phyloP scores from a whole-genome alignment of 92 coral and sea anemone genomes.

The Palythoa grandiflora region DNA sequence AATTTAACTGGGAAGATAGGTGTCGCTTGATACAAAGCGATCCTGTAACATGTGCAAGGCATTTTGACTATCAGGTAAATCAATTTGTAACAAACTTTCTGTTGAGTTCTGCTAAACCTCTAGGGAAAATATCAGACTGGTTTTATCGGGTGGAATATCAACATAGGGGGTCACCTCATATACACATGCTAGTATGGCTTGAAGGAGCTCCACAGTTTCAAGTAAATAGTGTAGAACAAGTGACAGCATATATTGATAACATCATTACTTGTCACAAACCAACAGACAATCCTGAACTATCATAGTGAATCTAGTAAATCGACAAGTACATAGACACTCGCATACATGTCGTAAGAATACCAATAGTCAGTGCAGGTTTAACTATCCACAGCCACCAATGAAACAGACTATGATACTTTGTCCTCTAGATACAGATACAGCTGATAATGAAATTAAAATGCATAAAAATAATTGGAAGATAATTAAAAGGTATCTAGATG shows the following conservation, averaged over 20 bases:
- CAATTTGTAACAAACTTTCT: not conserved
- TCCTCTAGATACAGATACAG: constrained; percentile 1
- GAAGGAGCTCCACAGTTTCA: constrained; percentile 6
- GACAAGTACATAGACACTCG: constrained; percentile 9
- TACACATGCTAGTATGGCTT: not conserved
- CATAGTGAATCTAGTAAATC: constrained; percentile 1
- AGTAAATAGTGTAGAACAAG: constrained; percentile 7
- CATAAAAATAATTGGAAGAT: constrained; percentile 1
- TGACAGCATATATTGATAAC: constrained; percentile 3
- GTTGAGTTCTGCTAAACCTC: constrained; percentile 2
- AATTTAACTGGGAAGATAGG: constrained; percentile 1
- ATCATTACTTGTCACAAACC: constrained; percentile 4
- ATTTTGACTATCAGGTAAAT: not conserved
- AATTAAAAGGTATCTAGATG: not conserved
- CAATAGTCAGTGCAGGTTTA: constrained; percentile 8
- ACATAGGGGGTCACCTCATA: too few species aligned
- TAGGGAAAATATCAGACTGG: constrained; percentile 3
- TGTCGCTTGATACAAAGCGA: not conserved
- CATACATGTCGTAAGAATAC: constrained; percentile 4
- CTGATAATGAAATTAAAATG: constrained; percentile 5
- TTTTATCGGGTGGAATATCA: not conserved
- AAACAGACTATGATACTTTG: constrained; percentile 3
- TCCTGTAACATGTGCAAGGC: not conserved
- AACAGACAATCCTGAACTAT: constrained; percentile 1
- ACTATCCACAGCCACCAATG: not conserved